These are phyloP conservation scores for Beroe ovata DNA, from an alignment of 37 sponge, comb jelly and placozoan genomes.

Conservation along the genomic window DNA sequence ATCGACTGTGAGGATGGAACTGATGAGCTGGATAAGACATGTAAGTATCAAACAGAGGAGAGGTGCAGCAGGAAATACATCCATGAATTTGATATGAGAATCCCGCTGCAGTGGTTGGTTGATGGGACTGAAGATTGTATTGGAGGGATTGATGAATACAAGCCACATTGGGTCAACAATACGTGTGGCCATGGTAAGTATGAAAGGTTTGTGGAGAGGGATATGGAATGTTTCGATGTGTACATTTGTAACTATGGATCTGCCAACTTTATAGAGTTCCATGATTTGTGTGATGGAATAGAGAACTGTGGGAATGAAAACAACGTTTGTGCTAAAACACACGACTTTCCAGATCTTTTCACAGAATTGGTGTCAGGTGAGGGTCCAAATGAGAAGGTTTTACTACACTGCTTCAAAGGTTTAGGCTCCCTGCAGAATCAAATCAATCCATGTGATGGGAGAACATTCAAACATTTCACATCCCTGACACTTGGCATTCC, in stretches of 20 bases:
- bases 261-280: neutral
- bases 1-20: too few species aligned
- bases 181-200: neutral
- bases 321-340: neutral
- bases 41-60: too few species aligned
- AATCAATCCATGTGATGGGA: too few species aligned
- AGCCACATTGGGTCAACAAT: neutral
- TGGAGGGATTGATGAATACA: neutral
- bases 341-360: neutral
- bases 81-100: neutral
- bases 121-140: neutral
- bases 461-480: neutral
- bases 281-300: conserved; percentile 5
- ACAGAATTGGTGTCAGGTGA: too few species aligned
- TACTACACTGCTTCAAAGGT: neutral
- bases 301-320: neutral
- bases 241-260: neutral
- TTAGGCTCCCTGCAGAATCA: too few species aligned
- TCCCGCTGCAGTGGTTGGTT: neutral
- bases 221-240: neutral
- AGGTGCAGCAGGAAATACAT: neutral
- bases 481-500: neutral
- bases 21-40: too few species aligned
- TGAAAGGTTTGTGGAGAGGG: neutral
- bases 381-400: too few species aligned